Evolutionary conservation across 92 coral and sea anemone genomes (phyloP).

Genomic region (Meandrina meandrites): DNA sequence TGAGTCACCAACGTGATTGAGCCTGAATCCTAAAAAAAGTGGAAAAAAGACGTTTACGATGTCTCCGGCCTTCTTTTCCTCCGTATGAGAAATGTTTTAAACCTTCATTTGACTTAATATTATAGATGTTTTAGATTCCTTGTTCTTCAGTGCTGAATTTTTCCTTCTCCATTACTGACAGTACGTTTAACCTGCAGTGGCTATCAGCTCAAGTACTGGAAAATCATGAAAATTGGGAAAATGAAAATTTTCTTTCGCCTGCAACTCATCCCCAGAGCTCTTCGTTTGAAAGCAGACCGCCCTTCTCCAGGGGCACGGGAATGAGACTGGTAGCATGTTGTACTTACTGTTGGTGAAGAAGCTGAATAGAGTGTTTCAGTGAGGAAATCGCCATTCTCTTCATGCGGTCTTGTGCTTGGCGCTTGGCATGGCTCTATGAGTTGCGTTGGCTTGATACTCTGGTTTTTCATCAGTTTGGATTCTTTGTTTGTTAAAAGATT

Average conservation of each 20-base stretch:
- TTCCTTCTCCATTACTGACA: no score
- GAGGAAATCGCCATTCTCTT: constrained; percentile 4
- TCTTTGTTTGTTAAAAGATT: constrained; percentile 3
- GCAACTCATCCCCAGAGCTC: no score
- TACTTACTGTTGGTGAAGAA: constrained; percentile 28
- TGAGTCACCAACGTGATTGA: constrained; percentile 53
- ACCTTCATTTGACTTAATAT: background rate
- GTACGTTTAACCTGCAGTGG: no score
- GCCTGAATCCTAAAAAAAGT: constrained; percentile 17
- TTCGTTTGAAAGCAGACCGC: no score
- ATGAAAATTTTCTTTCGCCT: no score
- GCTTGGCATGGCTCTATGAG: constrained; percentile 31
- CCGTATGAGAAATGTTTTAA: background rate
- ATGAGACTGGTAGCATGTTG: no score
- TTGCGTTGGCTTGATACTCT: background rate
- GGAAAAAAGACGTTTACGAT: no score
- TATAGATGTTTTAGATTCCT: no score
- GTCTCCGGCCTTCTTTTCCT: background rate
- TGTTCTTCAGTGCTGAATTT: no score
- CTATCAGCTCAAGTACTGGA: no score
- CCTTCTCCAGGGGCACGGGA: no score
- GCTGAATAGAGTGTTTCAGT: constrained; percentile 38
- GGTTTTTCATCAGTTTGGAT: constrained; percentile 4
- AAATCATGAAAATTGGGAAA: no score
- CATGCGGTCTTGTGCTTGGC: constrained; percentile 9